These are phyloP conservation scores for Coracopsis vasa DNA, from an alignment of 2,113 vertebrate species.

Conservation along the genomic window DNA sequence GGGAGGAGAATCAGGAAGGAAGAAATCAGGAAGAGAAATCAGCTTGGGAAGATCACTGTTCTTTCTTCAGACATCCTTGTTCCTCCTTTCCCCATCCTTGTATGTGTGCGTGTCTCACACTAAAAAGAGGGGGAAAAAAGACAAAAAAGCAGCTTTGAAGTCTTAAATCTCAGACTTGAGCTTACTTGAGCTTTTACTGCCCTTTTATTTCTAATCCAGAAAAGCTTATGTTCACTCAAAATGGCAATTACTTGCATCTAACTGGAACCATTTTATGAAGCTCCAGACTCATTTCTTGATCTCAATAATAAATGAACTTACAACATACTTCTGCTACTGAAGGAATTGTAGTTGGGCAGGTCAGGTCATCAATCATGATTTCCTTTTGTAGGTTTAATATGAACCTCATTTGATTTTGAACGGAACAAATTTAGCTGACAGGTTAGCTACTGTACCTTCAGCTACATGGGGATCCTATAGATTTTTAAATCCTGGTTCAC, in stretches of 20 bases:
- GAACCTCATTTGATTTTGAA: slow-evolving; percentile 62
- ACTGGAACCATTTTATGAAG: slow-evolving; percentile 69
- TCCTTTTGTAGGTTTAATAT: slow-evolving; percentile 43
- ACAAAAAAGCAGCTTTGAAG: slow-evolving; percentile 29
- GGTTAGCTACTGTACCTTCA: slow-evolving; percentile 58
- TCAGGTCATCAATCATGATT: slow-evolving; percentile 61
- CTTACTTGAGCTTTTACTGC: slow-evolving; percentile 61
- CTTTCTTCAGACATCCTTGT: neutral
- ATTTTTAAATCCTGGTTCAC: slow-evolving; percentile 34
- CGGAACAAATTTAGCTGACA: slow-evolving; percentile 42
- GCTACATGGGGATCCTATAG: neutral
- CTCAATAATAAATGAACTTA: slow-evolving; percentile 65
- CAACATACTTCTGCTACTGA: slow-evolving; percentile 66
- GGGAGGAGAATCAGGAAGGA: neutral
- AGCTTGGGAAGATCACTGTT: slow-evolving; percentile 75
- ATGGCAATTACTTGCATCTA: slow-evolving; percentile 68
- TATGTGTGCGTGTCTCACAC: neutral
- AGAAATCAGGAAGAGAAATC: slow-evolving; percentile 53
- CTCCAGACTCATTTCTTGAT: slow-evolving; percentile 62
- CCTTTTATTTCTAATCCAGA: slow-evolving; percentile 29
- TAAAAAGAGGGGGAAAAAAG: rapidly evolving
- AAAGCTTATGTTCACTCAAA: slow-evolving; percentile 63
- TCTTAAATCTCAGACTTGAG: slow-evolving; percentile 64
- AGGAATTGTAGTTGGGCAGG: slow-evolving; percentile 55
- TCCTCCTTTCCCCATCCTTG: neutral